Evolutionary conservation across 2,888 invertebrate genomes (phyloP).

Genomic region (Caenorhabditis sp.): DNA sequence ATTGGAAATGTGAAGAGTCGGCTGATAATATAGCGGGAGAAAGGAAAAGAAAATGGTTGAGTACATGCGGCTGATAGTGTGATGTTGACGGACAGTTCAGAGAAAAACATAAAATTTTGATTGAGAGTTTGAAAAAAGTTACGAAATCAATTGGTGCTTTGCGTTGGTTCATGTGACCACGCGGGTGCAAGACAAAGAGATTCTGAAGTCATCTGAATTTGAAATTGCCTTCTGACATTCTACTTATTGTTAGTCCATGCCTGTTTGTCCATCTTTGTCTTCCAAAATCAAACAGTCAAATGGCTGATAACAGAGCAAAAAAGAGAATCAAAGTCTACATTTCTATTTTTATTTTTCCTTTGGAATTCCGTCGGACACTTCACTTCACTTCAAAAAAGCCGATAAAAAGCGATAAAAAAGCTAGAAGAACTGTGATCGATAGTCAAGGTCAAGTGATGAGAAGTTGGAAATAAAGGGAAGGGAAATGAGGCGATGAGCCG

Average conservation of each 20-base stretch:
- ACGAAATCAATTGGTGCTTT: neutral
- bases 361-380: conserved; percentile 6
- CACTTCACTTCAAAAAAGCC: conserved; percentile 11
- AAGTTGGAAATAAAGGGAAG: conserved; percentile 22
- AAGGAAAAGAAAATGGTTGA: too few relatives aligned
- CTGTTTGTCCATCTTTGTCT: neutral
- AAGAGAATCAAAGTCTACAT: conserved; percentile 21
- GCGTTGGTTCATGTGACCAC: neutral
- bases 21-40: neutral
- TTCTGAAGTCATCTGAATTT: too few relatives aligned
- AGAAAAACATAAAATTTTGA: conserved; percentile 35
- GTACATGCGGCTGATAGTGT: conserved; percentile 31
- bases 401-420: conserved; percentile 15
- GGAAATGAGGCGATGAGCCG: conserved; percentile 11
- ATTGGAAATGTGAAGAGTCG: neutral
- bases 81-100: conserved; percentile 29
- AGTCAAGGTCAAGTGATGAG: conserved; percentile 50
- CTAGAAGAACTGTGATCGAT: conserved; percentile 40
- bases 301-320: conserved; percentile 8
- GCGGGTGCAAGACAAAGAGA: too few relatives aligned
- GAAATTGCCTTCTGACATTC: too few relatives aligned
- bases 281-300: conserved; percentile 15
- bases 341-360: conserved; percentile 37
- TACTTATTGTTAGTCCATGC: neutral
- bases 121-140: conserved; percentile 4